Percentiles rank a stretch among this genome's conserved stretches.
These are phyloP conservation scores for Lacanobia oleracea DNA, from an alignment of 2,888 invertebrate genomes.

Conservation along the genomic window DNA sequence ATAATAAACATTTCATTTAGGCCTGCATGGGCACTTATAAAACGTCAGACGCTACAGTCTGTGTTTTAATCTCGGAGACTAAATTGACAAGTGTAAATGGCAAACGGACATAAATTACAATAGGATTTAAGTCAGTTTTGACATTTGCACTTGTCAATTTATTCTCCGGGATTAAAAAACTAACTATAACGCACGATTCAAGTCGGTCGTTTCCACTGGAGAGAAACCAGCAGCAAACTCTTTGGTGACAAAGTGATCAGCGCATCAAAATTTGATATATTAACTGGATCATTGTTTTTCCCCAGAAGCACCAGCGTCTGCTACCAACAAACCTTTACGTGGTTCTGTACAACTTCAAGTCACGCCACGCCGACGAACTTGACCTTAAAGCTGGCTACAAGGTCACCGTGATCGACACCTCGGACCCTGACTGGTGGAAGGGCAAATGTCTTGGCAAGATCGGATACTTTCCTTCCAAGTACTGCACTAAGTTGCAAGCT, in stretches of 20 bases:
- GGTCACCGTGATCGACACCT: slow-evolving; percentile 97
- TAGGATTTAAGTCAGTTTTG: too few species aligned
- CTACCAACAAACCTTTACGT: slow-evolving; percentile 98
- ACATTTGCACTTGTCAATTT: too few species aligned
- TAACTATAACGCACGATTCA: too few species aligned
- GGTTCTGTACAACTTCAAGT: slow-evolving; percentile 98
- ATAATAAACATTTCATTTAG: too few species aligned
- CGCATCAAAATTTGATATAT: not conserved
- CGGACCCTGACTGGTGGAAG: slow-evolving; percentile 99
- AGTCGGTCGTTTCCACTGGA: too few species aligned
- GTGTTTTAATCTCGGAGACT: too few species aligned
- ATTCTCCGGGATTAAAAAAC: too few species aligned
- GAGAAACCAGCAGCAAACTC: not conserved
- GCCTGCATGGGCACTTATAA: too few species aligned
- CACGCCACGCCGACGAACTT: slow-evolving; percentile 97
- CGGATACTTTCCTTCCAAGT: slow-evolving; percentile 98
- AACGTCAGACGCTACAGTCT: too few species aligned
- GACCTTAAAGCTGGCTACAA: slow-evolving; percentile 97
- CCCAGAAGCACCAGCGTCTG: slow-evolving; percentile 95
- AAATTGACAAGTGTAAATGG: too few species aligned
- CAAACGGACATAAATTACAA: too few species aligned
- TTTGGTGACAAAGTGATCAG: not conserved
- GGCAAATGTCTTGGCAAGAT: slow-evolving; percentile 97
- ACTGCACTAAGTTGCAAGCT: slow-evolving; percentile 97
- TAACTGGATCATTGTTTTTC: slow-evolving; percentile 10